Base-by-base conservation (phyloP, 1,140 invertebrate genomes). In the Paracyclopina nana region DNA sequence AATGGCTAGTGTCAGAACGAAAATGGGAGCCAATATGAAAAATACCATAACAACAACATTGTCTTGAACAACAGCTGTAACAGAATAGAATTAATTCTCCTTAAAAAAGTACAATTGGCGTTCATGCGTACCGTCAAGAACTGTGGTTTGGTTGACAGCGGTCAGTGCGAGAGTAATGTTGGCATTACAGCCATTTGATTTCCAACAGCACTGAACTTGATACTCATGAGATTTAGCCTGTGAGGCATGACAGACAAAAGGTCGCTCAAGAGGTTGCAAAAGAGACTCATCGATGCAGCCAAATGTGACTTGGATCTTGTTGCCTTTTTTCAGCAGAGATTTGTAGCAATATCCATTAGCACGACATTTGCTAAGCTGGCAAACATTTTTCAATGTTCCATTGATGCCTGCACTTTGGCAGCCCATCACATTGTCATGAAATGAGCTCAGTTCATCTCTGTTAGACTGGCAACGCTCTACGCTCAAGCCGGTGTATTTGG, bases 141-240 rank as follows among this genome's bases (percentile, higher is more conserved):
- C 27, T n/a, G 16, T 48, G n/a, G n/a, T n/a, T n/a, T n/a, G n/a
- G n/a, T n/a, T n/a, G n/a, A n/a, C n/a, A n/a, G n/a, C n/a, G 16
- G 20, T 24, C n/a, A 48, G 45, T 26, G 20, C 27, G 6, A 48
- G 14, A 12, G 45, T 48, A 29, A 48, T 16, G 45, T 48, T 48
- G 20, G 45, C 45, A 29, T 48, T 48, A 20, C 45, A 48, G 22
- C 18, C 27, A 27, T 6, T 14, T 48, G 18, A 8, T 4, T 48
- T 30, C 9, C 28, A 22, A 20, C 45, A 48, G 22, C 45, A 48
- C 30, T 28, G 20, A 30, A 40, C 28, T 29, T 28, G 25, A 22
- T 4, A 48, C 25, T 48, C 45, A 26, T 20, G 3, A 16, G 14
- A 28, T 6, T 48, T 48, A 4, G 25, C 28, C 25, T 48, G 25